Percentiles rank a stretch among this genome's conserved stretches.
These are phyloP conservation scores for Narcine bancroftii DNA, from an alignment of 2,113 vertebrate genomes.

Conservation along the genomic window DNA sequence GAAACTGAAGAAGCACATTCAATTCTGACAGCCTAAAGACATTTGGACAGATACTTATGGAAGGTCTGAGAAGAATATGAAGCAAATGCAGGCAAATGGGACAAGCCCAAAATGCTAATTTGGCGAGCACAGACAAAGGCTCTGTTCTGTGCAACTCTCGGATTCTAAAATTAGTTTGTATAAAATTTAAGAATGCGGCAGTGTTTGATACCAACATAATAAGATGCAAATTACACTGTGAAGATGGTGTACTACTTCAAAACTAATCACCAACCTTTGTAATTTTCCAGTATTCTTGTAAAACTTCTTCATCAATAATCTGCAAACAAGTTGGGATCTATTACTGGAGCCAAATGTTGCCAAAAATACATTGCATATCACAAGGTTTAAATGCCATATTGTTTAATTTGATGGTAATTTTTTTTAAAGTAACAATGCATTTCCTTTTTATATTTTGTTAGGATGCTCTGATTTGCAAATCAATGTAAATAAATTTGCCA, in stretches of 20 bases:
- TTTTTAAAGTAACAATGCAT: neutral
- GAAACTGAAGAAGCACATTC: no score
- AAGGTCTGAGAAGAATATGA: no score
- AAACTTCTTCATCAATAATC: slow-evolving; percentile 71
- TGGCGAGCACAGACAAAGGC: no score
- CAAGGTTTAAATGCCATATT: neutral
- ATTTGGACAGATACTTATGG: no score
- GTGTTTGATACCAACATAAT: neutral
- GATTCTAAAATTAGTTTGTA: neutral
- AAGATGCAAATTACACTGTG: neutral
- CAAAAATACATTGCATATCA: neutral
- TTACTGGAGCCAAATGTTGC: neutral
- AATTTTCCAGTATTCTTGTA: slow-evolving; percentile 76
- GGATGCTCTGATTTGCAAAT: neutral
- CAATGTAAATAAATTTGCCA: slow-evolving; percentile 6
- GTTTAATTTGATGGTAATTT: neutral
- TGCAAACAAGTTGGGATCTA: slow-evolving; percentile 46
- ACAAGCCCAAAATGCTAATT: no score
- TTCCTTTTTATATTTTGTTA: neutral
- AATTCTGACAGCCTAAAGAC: no score
- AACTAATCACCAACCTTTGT: slow-evolving; percentile 58
- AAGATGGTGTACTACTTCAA: neutral
- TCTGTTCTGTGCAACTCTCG: no score
- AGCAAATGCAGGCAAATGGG: no score
- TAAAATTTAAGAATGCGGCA: neutral